A percentile compares a stretch with the other conserved stretches of the same genome.
Conservation (phyloP, 1,140 invertebrate genomes). For the Neocloeon triangulifer region DNA sequence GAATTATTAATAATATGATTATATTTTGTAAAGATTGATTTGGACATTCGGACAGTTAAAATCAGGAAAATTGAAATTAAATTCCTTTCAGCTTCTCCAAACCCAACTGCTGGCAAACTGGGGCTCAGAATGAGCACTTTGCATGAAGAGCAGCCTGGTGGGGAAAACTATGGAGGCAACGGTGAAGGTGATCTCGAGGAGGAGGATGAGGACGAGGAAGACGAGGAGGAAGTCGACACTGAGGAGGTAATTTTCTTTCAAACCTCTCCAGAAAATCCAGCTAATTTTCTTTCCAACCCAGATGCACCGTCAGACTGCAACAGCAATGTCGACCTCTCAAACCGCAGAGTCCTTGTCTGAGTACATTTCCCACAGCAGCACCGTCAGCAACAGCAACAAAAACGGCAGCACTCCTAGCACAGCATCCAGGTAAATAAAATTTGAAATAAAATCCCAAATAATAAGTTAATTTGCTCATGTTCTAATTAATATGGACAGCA, state of each 20-base stretch:
- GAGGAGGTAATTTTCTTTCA: too few species aligned
- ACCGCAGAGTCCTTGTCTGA: constrained; percentile 54
- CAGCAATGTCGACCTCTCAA: constrained; percentile 35
- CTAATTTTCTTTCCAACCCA: constrained; percentile 4
- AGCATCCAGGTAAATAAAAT: constrained; percentile 28
- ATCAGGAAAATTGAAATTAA: not conserved
- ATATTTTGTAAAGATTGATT: too few species aligned
- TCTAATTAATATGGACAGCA: too few species aligned
- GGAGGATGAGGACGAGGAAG: constrained; percentile 13
- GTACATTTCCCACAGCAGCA: too few species aligned
- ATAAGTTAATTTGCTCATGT: too few species aligned
- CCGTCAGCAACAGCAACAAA: constrained; percentile 28
- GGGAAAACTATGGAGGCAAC: constrained; percentile 10
- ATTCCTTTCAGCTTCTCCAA: constrained; percentile 37
- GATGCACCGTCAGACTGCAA: constrained; percentile 11
- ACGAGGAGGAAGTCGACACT: constrained; percentile 14
- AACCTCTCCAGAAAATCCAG: too few species aligned
- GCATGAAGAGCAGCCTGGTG: constrained; percentile 43
- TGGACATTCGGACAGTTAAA: too few species aligned
- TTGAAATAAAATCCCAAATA: too few species aligned
- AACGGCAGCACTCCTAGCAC: constrained; percentile 52
- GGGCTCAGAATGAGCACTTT: constrained; percentile 76
- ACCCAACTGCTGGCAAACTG: constrained; percentile 51
- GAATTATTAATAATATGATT: too few species aligned
- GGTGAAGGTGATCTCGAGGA: not conserved